phyloP scores from a whole-genome alignment of 2,888 invertebrate genomes.

The Acrocyrtus sp. region DNA sequence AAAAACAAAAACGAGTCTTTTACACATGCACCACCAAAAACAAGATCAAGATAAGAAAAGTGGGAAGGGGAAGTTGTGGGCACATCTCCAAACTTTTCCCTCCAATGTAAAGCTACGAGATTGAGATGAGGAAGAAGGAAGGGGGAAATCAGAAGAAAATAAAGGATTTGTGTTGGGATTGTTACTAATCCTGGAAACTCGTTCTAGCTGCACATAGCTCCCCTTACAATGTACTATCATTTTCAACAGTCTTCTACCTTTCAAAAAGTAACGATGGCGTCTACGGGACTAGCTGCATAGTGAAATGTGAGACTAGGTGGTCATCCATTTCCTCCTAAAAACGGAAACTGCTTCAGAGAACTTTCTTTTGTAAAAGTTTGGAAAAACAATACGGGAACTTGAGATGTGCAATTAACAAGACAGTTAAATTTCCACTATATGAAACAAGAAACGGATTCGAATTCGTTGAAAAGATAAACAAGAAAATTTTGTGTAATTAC shows the following conservation, averaged over 20 bases:
- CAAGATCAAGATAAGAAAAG: not conserved
- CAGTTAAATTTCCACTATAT: no score
- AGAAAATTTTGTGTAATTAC: no score
- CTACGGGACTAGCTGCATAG: no score
- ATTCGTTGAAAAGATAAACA: no score
- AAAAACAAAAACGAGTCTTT: not conserved
- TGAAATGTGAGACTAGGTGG: constrained; percentile 45
- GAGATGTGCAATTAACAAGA: no score
- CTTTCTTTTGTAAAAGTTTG: no score
- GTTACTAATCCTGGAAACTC: constrained; percentile 32
- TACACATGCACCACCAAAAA: not conserved
- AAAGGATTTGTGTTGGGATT: constrained; percentile 41
- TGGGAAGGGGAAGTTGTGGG: not conserved
- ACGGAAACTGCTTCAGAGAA: no score
- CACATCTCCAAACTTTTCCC: not conserved
- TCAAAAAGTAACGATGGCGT: no score
- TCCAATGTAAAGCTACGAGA: not conserved
- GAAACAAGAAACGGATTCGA: no score
- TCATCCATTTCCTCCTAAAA: no score
- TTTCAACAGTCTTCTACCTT: no score
- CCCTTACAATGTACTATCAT: constrained; percentile 14
- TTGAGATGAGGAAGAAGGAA: not conserved
- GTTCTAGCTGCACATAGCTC: constrained; percentile 12
- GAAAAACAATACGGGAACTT: no score
- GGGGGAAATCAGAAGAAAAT: constrained; percentile 13